Evolutionary conservation across 2,888 invertebrate species (phyloP), one percentile per base, ranked within the genome.

Genomic region (Autographa pulchrina): DNA sequence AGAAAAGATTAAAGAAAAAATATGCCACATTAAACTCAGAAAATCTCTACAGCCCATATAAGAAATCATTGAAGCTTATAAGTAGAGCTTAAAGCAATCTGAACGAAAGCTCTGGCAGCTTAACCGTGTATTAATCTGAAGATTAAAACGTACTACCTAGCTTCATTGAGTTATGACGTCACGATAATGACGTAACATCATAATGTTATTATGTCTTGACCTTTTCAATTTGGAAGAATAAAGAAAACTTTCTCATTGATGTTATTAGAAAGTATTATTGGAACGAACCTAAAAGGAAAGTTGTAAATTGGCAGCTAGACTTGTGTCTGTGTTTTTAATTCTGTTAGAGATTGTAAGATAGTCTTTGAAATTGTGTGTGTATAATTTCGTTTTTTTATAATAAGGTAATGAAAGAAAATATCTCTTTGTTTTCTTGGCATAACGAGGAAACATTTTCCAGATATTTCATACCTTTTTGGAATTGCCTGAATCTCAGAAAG

Each of bases 261-360:
- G 38, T 60, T 65, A 62, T 56, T 48, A 72, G 5, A 62, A 32
- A 25, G 43, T 78, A 61, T 75, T 64, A 58, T 74, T 72, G 62
- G 62, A 62, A 31, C 62, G 59, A 58, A 62, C 58, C 2, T 59
- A 59, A 68, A 41, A 59, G 62, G 56, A 78, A 75, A 68, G 73
- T 68, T 74, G 54, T 31, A 74, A 78, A 78, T 78, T 78, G 75
- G 74, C 48, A 54, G 48, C 61, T 16, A 58, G 43, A 68, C 75
- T 65, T 43, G 7, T 52, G 66, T 67, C 64, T 69, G 58, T 16
- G 52, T 16, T 68, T 61, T 73, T 61, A 63, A 35, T 78, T 41
- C 11, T 77, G 65, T 72, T 65, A 62, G 58, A 62, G 54, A 41
- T 20, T 61, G 61, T 8, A 77, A 77, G 56, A 56, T 61, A n/a